Evolutionary conservation across 1,140 invertebrate species (phyloP), one percentile per base, ranked within the genome.

Genomic region (Rhopalosiphum maidis): DNA sequence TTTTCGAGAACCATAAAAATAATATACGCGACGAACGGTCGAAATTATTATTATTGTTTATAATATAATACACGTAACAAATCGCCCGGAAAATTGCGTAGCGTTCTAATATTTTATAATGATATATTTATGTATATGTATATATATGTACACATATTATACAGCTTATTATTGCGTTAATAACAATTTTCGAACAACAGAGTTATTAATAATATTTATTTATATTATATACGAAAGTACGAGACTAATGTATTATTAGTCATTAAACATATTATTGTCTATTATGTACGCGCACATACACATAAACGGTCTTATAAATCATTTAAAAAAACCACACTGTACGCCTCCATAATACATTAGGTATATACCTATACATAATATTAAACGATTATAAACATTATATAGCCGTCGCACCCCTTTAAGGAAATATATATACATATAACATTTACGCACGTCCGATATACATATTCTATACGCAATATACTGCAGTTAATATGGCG

Each of bases 401-500:
- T 51, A 51, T 25, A 35, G 48, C 48, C 48, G 18, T 54, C 25
- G 55, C 48, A 89, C 88, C 88, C 88, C 51, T 89, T 89, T 41
- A 55, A 89, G 48, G 43, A 86, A 54, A 7, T 51, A 23, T 22
- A 3, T 87, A n/a, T 83, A 83, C 21, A 23, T 83, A 43, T 43
- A 41, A 86, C 43, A 86, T n/a, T 68, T 30, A 18, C 60, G 30
- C 60, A n/a, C 60, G 60, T 77, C 60, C 30, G 60, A 77, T 77
- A n/a, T n/a, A 77, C 60, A 77, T 77, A 77, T 77, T 77, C 60
- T n/a, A 77, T 48, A 87, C 85, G 30, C 86, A 30, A 86, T 88
- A 48, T 30, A 43, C 25, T 35, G 51, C 51, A 55, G 88, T 89
- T 89, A 89, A 89, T 55, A 89, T 89, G 88, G 88, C 88, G 51